A percentile compares a stretch with the other conserved stretches of the same genome.
Conservation (phyloP, 2,888 invertebrate species). For the Ceriagrion tenellum region DNA sequence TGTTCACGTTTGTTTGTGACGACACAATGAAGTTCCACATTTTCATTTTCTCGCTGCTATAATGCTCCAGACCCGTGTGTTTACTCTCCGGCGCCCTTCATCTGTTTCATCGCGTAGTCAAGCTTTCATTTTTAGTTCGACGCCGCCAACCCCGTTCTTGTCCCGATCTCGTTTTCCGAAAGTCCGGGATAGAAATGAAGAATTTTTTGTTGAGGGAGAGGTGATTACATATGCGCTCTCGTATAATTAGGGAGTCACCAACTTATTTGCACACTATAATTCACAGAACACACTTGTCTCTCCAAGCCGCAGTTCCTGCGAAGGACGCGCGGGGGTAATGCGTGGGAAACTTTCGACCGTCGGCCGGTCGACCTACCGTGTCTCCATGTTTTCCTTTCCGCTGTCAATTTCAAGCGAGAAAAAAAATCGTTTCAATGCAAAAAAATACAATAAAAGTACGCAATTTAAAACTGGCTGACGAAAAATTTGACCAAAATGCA, state of each 20-base stretch:
- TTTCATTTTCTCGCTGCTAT: no score
- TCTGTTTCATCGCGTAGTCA: neutral
- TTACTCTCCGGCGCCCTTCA: neutral
- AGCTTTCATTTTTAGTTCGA: neutral
- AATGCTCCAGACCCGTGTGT: neutral
- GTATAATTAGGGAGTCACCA: slow-evolving; percentile 6
- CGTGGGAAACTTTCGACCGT: neutral
- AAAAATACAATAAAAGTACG: neutral
- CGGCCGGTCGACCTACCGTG: neutral
- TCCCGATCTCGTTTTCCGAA: neutral
- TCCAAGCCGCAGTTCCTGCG: neutral
- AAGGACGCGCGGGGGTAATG: neutral
- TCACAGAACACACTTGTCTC: neutral
- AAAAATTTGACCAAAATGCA: neutral
- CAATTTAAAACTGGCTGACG: no score
- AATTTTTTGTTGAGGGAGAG: neutral
- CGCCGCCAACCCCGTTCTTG: neutral
- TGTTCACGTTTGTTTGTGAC: no score
- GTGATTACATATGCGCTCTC: neutral
- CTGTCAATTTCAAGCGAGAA: neutral
- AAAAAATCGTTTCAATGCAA: neutral
- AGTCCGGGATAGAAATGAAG: neutral
- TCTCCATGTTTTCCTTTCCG: neutral
- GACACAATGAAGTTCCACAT: no score
- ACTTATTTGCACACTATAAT: slow-evolving; percentile 14